Conservation (phyloP, 2,888 invertebrate species). For the Microplitis deprimator region DNA sequence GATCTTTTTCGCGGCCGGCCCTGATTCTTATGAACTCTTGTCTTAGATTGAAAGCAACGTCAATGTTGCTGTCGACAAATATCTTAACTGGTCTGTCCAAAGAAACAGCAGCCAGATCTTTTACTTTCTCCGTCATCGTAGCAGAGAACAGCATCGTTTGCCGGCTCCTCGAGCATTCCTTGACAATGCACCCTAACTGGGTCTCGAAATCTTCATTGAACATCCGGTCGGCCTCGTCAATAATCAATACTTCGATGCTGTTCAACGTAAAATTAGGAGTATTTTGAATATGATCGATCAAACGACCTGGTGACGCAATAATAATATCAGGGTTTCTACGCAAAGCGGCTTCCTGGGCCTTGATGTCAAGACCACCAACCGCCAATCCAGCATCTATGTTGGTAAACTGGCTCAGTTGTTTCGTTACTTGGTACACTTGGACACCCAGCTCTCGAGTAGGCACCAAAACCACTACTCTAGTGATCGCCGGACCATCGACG, state of each 20-base stretch:
- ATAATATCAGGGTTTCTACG: conserved; percentile 95
- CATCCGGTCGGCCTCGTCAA: conserved; percentile 90
- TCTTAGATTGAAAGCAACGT: conserved; percentile 93
- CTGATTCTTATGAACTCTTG: conserved; percentile 97
- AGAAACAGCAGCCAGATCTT: conserved; percentile 94
- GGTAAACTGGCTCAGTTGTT: conserved; percentile 91
- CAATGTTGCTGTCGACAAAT: conserved; percentile 96
- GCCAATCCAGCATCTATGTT: conserved; percentile 86
- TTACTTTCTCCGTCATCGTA: conserved; percentile 98
- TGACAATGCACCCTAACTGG: conserved; percentile 98
- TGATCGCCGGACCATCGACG: conserved; percentile 78
- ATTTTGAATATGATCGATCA: conserved; percentile 97
- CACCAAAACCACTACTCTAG: conserved; percentile 92
- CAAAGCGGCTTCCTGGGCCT: conserved; percentile 83
- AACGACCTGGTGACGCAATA: conserved; percentile 97
- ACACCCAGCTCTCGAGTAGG: conserved; percentile 98
- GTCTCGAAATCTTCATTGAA: conserved; percentile 98
- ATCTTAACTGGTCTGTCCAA: conserved; percentile 93
- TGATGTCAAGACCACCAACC: conserved; percentile 90
- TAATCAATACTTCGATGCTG: conserved; percentile 89
- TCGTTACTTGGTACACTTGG: conserved; percentile 96
- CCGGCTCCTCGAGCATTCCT: conserved; percentile 89
- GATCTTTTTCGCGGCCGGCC: conserved; percentile 89
- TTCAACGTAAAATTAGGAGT: conserved; percentile 92
- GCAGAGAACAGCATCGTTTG: conserved; percentile 99